A percentile compares a stretch with the other conserved stretches of the same genome.
Conservation (phyloP, 2,797 vertebrate species). For the Pseudomugil gertrudae region DNA sequence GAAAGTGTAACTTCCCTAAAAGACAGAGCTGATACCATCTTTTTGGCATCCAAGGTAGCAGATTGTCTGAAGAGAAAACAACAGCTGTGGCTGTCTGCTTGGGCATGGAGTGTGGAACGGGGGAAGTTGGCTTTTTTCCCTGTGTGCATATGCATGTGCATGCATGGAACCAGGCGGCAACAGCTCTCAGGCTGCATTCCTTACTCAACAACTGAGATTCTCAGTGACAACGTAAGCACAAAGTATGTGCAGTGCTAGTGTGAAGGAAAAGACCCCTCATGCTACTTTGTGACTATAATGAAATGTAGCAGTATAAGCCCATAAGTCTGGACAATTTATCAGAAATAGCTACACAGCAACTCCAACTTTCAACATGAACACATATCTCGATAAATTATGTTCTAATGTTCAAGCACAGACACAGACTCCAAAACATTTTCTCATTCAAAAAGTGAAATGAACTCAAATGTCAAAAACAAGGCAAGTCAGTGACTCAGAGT, state of each 20-base stretch:
- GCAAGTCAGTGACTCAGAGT: constrained; percentile 34
- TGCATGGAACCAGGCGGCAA: constrained; percentile 40
- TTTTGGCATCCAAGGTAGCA: constrained; percentile 67
- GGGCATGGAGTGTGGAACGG: constrained; percentile 36
- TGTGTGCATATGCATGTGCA: constrained; percentile 15
- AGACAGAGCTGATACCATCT: constrained; percentile 29
- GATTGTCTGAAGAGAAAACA: constrained; percentile 74
- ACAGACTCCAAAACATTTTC: constrained; percentile 17
- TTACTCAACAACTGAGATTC: constrained; percentile 35
- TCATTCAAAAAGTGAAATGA: constrained; percentile 25
- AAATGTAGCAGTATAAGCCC: background rate
- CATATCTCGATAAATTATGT: constrained; percentile 14
- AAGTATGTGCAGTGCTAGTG: background rate
- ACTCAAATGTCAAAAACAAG: constrained; percentile 36
- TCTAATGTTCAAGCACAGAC: constrained; percentile 11
- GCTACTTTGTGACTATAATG: background rate
- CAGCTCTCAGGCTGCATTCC: constrained; percentile 60
- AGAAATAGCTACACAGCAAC: constrained; percentile 4
- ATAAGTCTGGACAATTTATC: background rate
- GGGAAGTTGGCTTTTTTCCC: constrained; percentile 17
- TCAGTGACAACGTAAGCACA: constrained; percentile 14
- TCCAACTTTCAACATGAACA: constrained; percentile 11
- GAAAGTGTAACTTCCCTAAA: constrained; percentile 16
- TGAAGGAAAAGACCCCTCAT: constrained; percentile 1
- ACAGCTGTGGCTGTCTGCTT: constrained; percentile 70